phyloP scores from a whole-genome alignment of 30 jellyfish, hydroid and myxozoan genomes.

The Aurelia sp. region DNA sequence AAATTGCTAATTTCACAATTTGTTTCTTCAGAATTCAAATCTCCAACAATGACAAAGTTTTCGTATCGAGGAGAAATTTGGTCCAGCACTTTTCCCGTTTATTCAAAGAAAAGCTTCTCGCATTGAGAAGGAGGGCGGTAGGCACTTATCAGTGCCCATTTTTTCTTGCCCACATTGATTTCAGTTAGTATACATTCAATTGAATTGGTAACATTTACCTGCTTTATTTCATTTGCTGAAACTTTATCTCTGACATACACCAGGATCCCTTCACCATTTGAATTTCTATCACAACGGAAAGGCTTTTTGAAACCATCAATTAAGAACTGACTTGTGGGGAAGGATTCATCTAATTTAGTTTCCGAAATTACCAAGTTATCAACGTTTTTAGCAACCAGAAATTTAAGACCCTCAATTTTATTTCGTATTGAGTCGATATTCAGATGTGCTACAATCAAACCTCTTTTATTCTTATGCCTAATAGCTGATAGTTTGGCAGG shows the following conservation, averaged over 20 bases:
- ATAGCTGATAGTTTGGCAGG: neutral
- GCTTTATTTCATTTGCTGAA: no score
- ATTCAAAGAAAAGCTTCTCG: no score
- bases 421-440: slow-evolving; percentile 19
- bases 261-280: neutral
- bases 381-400: neutral
- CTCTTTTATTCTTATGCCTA: neutral
- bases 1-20: no score
- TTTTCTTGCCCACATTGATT: no score
- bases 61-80: no score
- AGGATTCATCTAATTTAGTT: slow-evolving; percentile 17
- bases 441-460: slow-evolving; percentile 1
- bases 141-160: no score
- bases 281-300: slow-evolving; percentile 15
- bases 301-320: slow-evolving; percentile 9
- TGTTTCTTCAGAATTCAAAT: no score
- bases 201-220: no score
- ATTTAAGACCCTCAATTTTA: neutral
- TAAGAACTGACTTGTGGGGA: slow-evolving; percentile 1
- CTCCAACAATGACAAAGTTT: no score
- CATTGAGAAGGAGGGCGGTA: no score
- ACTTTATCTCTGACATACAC: slow-evolving; percentile 9
- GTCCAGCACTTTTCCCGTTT: no score
- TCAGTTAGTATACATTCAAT: no score
- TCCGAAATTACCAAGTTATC: neutral